phyloP scores from a whole-genome alignment of 2,888 invertebrate genomes.

The Cybosia mesomella region DNA sequence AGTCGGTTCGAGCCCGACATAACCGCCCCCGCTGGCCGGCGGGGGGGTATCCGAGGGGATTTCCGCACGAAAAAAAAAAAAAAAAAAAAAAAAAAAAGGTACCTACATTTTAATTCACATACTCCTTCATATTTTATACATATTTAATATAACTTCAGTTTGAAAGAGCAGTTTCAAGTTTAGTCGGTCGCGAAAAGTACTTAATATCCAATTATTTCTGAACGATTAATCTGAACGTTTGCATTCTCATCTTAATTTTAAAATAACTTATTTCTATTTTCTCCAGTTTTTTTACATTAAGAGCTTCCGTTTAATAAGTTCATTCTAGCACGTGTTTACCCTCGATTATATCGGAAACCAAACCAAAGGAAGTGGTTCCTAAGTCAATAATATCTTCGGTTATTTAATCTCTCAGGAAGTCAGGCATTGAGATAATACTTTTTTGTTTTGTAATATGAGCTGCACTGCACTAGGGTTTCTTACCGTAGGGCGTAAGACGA shows the following conservation, averaged over 20 bases:
- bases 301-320: not conserved
- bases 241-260: not conserved
- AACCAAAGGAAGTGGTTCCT: constrained; percentile 51
- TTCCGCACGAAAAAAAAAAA: too few species aligned
- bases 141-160: too few species aligned
- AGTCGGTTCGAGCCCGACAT: too few species aligned
- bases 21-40: too few species aligned
- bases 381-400: constrained; percentile 44
- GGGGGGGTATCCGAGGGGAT: too few species aligned
- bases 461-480: constrained; percentile 42
- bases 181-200: too few species aligned
- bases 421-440: constrained; percentile 26
- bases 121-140: too few species aligned
- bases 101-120: too few species aligned
- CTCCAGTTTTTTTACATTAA: not conserved
- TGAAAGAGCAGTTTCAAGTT: too few species aligned
- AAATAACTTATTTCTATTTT: not conserved
- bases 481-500: constrained; percentile 12
- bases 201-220: too few species aligned
- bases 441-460: constrained; percentile 24
- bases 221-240: not conserved
- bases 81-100: too few species aligned
- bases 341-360: constrained; percentile 34
- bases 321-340: not conserved
- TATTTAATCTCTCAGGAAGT: constrained; percentile 50